Percentiles rank a stretch among this genome's conserved stretches.
Conservation (phyloP, 2,113 vertebrate genomes). For the Tringa solitaria region DNA sequence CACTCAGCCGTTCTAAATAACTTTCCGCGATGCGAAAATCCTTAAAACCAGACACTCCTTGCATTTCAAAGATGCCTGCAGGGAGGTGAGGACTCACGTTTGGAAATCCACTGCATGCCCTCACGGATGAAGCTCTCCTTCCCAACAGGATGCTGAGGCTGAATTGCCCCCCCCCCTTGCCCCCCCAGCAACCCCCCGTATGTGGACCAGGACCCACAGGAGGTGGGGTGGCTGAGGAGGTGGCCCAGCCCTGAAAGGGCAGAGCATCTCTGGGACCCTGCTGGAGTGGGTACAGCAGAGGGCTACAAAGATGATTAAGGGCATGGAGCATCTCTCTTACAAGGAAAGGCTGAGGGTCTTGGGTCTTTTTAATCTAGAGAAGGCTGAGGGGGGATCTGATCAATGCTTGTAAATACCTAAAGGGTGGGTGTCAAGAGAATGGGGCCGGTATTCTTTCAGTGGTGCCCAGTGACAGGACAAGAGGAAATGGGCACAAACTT, state of each 20-base stretch:
- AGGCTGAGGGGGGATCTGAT: too few relatives aligned
- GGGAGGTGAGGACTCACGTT: fast-evolving
- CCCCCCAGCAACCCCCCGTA: background rate
- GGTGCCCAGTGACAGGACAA: too few relatives aligned
- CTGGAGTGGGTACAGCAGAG: too few relatives aligned
- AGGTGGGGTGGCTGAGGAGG: too few relatives aligned
- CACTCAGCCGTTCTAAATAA: background rate
- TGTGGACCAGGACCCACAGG: fast-evolving
- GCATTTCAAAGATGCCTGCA: background rate
- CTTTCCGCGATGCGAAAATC: background rate
- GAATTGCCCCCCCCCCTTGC: background rate
- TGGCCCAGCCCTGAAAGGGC: background rate
- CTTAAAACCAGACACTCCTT: background rate
- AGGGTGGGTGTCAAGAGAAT: too few relatives aligned
- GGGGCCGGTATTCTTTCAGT: too few relatives aligned
- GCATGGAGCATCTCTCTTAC: too few relatives aligned
- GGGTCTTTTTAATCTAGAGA: too few relatives aligned
- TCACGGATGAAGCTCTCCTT: background rate
- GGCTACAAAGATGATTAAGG: too few relatives aligned
- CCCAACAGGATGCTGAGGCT: background rate
- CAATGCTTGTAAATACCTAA: too few relatives aligned
- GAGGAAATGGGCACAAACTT: too few relatives aligned
- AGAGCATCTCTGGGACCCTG: background rate
- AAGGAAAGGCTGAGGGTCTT: too few relatives aligned
- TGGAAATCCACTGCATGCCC: fast-evolving